Conservation (phyloP, 1,140 invertebrate genomes). For the Drosophila subpulchrella region DNA sequence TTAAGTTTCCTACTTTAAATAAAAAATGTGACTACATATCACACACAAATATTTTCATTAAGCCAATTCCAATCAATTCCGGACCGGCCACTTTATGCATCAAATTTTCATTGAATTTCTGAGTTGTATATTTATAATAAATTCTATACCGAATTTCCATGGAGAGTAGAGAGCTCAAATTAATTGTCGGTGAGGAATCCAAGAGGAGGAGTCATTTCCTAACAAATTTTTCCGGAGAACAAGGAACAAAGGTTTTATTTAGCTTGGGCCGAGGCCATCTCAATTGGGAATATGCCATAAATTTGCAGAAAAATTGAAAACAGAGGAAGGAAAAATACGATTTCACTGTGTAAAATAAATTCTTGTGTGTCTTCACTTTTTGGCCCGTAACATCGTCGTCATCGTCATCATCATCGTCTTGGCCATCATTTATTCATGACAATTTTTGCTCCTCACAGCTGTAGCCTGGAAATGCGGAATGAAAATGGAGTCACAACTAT, state of each 20-base stretch:
- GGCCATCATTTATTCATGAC: slow-evolving; percentile 69
- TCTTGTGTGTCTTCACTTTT: slow-evolving; percentile 41
- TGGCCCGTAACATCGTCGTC: slow-evolving; percentile 13
- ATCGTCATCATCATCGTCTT: slow-evolving; percentile 27
- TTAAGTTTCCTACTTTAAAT: background rate
- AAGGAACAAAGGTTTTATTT: slow-evolving; percentile 32
- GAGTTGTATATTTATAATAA: slow-evolving; percentile 23
- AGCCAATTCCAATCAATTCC: slow-evolving; percentile 32
- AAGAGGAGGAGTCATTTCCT: slow-evolving; percentile 13
- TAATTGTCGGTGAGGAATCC: slow-evolving; percentile 18
- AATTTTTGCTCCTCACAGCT: slow-evolving; percentile 43
- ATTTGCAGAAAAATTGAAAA: slow-evolving; percentile 40
- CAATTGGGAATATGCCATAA: slow-evolving; percentile 69
- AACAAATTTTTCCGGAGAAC: slow-evolving; percentile 19
- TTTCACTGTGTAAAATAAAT: slow-evolving; percentile 36
- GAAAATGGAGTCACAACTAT: slow-evolving; percentile 50
- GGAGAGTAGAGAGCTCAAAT: slow-evolving; percentile 26
- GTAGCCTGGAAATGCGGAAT: slow-evolving; percentile 40
- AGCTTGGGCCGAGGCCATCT: slow-evolving; percentile 22
- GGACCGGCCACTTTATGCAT: slow-evolving; percentile 36
- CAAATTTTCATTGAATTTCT: slow-evolving; percentile 51
- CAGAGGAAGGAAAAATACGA: slow-evolving; percentile 20
- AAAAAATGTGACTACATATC: background rate
- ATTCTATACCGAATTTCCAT: slow-evolving; percentile 17
- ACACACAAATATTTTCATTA: slow-evolving; percentile 18